phyloP scores from a whole-genome alignment of 1,140 invertebrate species.

The Frieseomelitta varia region DNA sequence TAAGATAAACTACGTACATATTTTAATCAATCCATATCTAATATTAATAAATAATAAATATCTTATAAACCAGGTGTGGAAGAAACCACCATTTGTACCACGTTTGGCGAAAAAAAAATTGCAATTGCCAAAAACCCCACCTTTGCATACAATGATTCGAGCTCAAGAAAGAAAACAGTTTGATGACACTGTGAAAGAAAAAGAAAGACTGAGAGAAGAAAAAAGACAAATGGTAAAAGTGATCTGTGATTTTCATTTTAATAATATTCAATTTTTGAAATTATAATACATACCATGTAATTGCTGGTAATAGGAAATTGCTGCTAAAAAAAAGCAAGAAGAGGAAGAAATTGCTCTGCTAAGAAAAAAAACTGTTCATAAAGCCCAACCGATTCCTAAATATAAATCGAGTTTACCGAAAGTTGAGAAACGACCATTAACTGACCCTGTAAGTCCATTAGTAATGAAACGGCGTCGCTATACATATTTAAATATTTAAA shows the following conservation, averaged over 20 bases:
- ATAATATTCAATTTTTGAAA: background rate
- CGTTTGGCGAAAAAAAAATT: background rate
- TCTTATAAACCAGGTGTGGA: slow-evolving; percentile 28
- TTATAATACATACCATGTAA: background rate
- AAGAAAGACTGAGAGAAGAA: slow-evolving; percentile 27
- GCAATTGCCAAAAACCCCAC: slow-evolving; percentile 29
- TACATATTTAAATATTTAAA: background rate
- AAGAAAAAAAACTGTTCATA: slow-evolving; percentile 43
- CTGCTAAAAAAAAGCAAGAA: slow-evolving; percentile 31
- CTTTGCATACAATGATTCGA: slow-evolving; percentile 40
- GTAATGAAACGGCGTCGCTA: slow-evolving; percentile 53
- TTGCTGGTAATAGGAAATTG: slow-evolving; percentile 41
- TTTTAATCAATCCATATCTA: background rate
- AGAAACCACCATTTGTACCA: slow-evolving; percentile 44
- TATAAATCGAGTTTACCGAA: slow-evolving; percentile 20
- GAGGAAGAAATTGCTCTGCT: slow-evolving; percentile 43
- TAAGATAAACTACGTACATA: background rate
- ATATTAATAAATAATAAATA: background rate
- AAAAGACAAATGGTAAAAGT: slow-evolving; percentile 40
- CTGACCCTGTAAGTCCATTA: slow-evolving; percentile 41
- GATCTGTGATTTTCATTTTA: background rate
- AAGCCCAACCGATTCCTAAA: slow-evolving; percentile 56
- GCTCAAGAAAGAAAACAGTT: slow-evolving; percentile 52
- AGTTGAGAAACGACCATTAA: slow-evolving; percentile 53
- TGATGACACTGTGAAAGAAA: slow-evolving; percentile 39